Percentiles rank a stretch among this genome's conserved stretches.
phyloP scores from a whole-genome alignment of 2,113 vertebrate genomes.

The Neotragus pygmaeus region DNA sequence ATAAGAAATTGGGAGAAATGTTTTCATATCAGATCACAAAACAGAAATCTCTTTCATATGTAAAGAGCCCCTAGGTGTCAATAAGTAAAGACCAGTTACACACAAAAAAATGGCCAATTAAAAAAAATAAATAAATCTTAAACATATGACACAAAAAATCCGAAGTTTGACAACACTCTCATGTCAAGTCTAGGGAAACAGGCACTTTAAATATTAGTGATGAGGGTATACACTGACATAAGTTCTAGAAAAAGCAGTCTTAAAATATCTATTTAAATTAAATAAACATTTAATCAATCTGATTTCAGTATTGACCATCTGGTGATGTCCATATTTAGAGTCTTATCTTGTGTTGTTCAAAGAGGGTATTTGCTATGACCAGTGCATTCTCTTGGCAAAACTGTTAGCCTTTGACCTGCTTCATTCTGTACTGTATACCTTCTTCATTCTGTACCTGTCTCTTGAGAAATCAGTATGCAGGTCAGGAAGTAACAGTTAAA shows the following conservation, averaged over 20 bases:
- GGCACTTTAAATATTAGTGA: not conserved
- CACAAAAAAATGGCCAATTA: not conserved
- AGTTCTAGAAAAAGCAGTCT: not conserved
- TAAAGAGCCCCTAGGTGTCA: not conserved
- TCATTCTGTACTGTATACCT: not conserved
- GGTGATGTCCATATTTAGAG: not conserved
- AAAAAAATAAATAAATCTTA: not conserved
- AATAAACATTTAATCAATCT: not conserved
- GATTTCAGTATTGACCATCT: not conserved
- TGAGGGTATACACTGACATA: not conserved
- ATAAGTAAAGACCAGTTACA: not conserved
- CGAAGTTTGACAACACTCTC: not conserved
- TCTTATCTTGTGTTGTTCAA: not conserved
- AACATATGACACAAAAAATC: slow-evolving; percentile 1
- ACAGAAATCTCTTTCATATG: not conserved
- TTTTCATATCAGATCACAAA: not conserved
- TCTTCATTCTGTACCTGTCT: not conserved
- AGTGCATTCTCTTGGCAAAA: not conserved
- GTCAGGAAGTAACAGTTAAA: not conserved
- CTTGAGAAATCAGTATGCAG: not conserved
- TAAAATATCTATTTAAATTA: not conserved
- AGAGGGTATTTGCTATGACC: not conserved
- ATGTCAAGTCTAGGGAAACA: not conserved
- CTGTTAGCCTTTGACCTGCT: not conserved
- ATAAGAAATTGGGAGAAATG: not conserved